These are phyloP conservation scores for Hypanus sabinus DNA, from an alignment of 2,113 vertebrate species.

Conservation along the genomic window DNA sequence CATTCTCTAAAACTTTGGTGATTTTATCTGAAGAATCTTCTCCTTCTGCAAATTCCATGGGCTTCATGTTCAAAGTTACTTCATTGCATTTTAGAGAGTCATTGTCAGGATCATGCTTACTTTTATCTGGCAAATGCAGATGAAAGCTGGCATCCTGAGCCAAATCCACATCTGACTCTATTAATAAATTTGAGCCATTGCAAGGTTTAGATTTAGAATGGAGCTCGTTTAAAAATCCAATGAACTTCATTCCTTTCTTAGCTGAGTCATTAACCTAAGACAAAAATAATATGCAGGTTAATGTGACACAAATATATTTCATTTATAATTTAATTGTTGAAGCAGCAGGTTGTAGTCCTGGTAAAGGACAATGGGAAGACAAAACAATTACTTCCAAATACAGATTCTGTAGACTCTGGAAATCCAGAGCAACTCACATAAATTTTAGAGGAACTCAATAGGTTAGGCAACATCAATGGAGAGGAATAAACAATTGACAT, in stretches of 20 bases:
- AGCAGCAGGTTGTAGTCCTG: neutral
- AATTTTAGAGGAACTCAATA: too few relatives aligned
- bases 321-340: neutral
- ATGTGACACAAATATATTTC: neutral
- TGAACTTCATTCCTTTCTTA: constrained; percentile 75
- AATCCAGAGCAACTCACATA: too few relatives aligned
- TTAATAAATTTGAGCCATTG: constrained; percentile 48
- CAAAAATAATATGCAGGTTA: neutral
- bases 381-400: neutral
- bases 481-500: too few relatives aligned
- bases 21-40: constrained; percentile 45
- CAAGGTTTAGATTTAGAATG: constrained; percentile 50
- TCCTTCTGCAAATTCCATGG: constrained; percentile 54
- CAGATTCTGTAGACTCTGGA: too few relatives aligned
- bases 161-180: constrained; percentile 47
- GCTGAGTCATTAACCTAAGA: constrained; percentile 76
- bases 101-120: constrained; percentile 49
- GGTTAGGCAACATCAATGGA: too few relatives aligned
- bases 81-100: constrained; percentile 51
- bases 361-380: neutral
- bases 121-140: constrained; percentile 44
- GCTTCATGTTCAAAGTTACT: constrained; percentile 50
- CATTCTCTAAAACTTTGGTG: constrained; percentile 43
- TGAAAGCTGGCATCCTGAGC: constrained; percentile 41
- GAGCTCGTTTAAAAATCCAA: constrained; percentile 77